phyloP scores from a whole-genome alignment of 2,797 vertebrate genomes.

The Rhabdophis nuchalis region DNA sequence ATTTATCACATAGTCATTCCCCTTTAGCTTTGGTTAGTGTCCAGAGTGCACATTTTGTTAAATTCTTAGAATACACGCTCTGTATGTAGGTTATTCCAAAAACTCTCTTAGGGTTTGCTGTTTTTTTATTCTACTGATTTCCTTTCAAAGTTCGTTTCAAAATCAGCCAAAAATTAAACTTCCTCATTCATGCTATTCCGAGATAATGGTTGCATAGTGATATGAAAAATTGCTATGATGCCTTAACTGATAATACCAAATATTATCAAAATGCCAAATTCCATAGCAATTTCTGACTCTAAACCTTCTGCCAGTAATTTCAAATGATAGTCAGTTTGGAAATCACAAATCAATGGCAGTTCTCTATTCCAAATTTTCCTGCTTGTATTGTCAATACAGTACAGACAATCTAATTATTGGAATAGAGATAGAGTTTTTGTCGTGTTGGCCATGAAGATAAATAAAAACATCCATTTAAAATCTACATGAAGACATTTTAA shows the following conservation, averaged over 20 bases:
- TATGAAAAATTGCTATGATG: slow-evolving; percentile 12
- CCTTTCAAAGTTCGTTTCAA: background rate
- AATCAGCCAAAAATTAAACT: background rate
- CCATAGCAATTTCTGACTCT: background rate
- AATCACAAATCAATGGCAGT: slow-evolving; percentile 9
- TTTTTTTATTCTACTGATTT: background rate
- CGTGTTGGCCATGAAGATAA: background rate
- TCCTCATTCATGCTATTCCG: background rate
- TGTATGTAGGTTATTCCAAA: background rate
- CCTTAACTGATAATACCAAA: slow-evolving; percentile 9
- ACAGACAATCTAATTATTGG: background rate
- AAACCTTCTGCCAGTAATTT: slow-evolving; percentile 14
- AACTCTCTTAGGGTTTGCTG: background rate
- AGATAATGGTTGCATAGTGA: background rate
- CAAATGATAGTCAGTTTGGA: slow-evolving; percentile 6
- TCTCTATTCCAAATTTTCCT: background rate
- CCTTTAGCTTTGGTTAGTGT: background rate
- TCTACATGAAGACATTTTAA: background rate
- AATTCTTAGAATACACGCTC: background rate
- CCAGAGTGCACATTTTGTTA: background rate
- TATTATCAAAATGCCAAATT: slow-evolving; percentile 20
- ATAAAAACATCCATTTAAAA: background rate
- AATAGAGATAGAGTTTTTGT: background rate
- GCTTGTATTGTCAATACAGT: background rate
- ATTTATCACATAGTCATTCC: background rate